These are phyloP conservation scores for Takifugu flavidus DNA, from an alignment of 2,113 vertebrate genomes.

Conservation along the genomic window DNA sequence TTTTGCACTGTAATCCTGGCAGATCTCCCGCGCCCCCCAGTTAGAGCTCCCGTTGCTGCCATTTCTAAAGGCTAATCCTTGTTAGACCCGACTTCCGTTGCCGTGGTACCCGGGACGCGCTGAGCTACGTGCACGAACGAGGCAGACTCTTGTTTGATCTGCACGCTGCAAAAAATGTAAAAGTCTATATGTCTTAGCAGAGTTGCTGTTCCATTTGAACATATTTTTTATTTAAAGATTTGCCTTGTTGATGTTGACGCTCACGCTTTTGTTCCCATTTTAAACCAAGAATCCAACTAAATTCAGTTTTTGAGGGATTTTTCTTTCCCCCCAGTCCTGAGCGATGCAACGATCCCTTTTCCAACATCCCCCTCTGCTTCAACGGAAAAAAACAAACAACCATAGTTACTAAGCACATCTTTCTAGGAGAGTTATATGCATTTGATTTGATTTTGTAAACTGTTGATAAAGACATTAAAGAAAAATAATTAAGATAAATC, in stretches of 20 bases:
- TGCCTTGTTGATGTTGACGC: neutral
- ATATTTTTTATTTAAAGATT: neutral
- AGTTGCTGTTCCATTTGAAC: slow-evolving; percentile 1
- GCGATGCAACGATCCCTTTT: slow-evolving; percentile 40
- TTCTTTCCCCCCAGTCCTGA: slow-evolving; percentile 35
- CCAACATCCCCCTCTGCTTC: slow-evolving; percentile 56
- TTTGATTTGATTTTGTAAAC: slow-evolving; percentile 77
- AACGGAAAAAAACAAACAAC: slow-evolving; percentile 43
- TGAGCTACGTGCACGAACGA: neutral
- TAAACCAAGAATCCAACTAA: neutral
- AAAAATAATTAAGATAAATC: slow-evolving; percentile 70
- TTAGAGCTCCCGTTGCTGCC: too few relatives aligned
- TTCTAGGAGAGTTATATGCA: slow-evolving; percentile 79
- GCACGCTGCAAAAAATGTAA: slow-evolving; percentile 13
- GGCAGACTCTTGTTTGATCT: slow-evolving; percentile 11
- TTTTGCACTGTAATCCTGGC: too few relatives aligned
- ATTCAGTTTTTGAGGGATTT: slow-evolving; percentile 5
- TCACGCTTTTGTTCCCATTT: neutral
- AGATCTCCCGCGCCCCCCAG: too few relatives aligned
- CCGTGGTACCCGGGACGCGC: neutral
- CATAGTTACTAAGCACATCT: slow-evolving; percentile 79
- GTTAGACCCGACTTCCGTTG: too few relatives aligned
- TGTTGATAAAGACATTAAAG: slow-evolving; percentile 75
- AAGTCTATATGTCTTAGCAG: neutral
- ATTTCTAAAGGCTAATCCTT: too few relatives aligned